Percentiles rank a stretch among this genome's conserved stretches.
Evolutionary conservation across 2,797 vertebrate genomes (phyloP).

Genomic region (Crenichthys baileyi): DNA sequence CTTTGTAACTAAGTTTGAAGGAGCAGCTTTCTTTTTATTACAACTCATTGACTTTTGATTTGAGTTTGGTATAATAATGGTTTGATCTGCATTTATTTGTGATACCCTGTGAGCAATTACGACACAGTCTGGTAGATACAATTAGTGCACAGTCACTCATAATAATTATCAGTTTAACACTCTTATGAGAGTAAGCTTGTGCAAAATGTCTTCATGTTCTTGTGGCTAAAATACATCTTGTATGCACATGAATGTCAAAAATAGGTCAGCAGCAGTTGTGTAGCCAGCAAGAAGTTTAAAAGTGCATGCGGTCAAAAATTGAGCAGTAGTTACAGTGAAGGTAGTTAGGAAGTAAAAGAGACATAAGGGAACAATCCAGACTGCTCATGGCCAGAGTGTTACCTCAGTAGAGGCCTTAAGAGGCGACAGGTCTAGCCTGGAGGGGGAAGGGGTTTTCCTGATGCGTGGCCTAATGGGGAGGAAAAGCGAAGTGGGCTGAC

Average conservation of each 20-base stretch:
- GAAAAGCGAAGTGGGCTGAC: constrained; percentile 36
- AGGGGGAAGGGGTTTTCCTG: constrained; percentile 49
- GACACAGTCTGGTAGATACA: background rate
- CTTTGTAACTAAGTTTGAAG: background rate
- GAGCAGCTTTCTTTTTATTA: background rate
- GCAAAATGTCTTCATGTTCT: background rate
- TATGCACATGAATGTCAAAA: constrained; percentile 1
- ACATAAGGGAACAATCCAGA: constrained; percentile 57
- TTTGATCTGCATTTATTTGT: background rate
- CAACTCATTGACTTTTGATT: background rate
- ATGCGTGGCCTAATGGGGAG: constrained; percentile 43
- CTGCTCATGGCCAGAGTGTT: constrained; percentile 72
- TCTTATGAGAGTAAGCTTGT: background rate
- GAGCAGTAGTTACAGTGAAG: background rate
- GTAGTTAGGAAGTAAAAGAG: constrained; percentile 28
- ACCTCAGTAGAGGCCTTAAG: constrained; percentile 83
- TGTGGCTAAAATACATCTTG: background rate
- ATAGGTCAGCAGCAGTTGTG: constrained; percentile 3
- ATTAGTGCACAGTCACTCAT: background rate
- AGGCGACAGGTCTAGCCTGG: constrained; percentile 68
- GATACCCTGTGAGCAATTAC: background rate
- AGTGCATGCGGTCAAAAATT: constrained; percentile 5
- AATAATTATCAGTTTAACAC: background rate
- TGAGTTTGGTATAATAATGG: background rate
- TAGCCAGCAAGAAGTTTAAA: constrained; percentile 2